Conservation (phyloP, 2,888 invertebrate genomes). For the Dendrolimus pini region DNA sequence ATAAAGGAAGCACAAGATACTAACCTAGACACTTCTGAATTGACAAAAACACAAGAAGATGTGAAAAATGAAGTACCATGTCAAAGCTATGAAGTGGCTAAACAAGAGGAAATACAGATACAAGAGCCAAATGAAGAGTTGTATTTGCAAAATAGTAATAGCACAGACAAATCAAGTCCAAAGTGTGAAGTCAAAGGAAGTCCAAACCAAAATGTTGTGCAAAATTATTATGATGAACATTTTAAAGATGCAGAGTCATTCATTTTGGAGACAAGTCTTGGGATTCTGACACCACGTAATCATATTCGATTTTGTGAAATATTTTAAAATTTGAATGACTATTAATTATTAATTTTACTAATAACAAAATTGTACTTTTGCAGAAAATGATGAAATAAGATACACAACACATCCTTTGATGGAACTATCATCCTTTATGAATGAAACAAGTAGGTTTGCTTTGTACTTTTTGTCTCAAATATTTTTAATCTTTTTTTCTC, state of each 20-base stretch:
- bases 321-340: neutral
- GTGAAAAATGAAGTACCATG: slow-evolving; percentile 25
- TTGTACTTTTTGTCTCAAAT: neutral
- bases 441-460: slow-evolving; percentile 62
- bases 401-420: slow-evolving; percentile 60
- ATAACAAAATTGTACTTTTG: slow-evolving; percentile 12
- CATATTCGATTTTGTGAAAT: slow-evolving; percentile 8
- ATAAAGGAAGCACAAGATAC: slow-evolving; percentile 12
- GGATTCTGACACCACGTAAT: slow-evolving; percentile 62
- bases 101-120: slow-evolving; percentile 32
- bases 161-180: slow-evolving; percentile 18
- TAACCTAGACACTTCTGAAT: slow-evolving; percentile 5
- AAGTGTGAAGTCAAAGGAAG: slow-evolving; percentile 45
- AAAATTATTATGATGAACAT: slow-evolving; percentile 78
- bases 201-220: slow-evolving; percentile 37
- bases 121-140: slow-evolving; percentile 20
- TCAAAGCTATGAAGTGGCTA: slow-evolving; percentile 35
- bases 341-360: neutral
- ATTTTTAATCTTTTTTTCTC: neutral
- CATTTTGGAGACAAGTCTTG: slow-evolving; percentile 79
- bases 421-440: slow-evolving; percentile 68
- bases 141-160: slow-evolving; percentile 27
- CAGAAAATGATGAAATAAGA: slow-evolving; percentile 62
- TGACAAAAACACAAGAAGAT: neutral
- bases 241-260: slow-evolving; percentile 89